Percentiles rank a stretch among this genome's conserved stretches.
Evolutionary conservation across 2,888 invertebrate species (phyloP).

Genomic region (Cheilosia variabilis): DNA sequence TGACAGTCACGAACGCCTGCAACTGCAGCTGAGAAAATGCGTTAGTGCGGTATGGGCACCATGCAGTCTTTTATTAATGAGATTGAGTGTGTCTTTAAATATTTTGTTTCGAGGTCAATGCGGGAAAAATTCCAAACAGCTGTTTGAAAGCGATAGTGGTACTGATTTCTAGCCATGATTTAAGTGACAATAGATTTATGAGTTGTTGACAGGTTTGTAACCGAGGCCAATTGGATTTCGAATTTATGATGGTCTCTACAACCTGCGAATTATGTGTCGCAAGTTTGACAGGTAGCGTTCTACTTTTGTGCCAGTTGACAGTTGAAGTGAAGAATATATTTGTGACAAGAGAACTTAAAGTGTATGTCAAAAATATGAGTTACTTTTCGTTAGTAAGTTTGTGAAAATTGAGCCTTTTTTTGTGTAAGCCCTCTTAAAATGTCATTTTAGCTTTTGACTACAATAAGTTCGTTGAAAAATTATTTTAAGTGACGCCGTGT

Average conservation of each 20-base stretch:
- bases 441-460: too few species aligned
- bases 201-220: conserved; percentile 13
- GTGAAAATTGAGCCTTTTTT: too few species aligned
- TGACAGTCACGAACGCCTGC: conserved; percentile 56
- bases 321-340: not conserved
- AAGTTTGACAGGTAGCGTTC: not conserved
- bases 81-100: conserved; percentile 39
- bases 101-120: conserved; percentile 55
- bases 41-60: conserved; percentile 30
- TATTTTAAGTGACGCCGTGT: too few species aligned
- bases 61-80: conserved; percentile 29
- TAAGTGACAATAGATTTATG: conserved; percentile 31
- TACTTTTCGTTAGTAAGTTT: too few species aligned
- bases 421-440: too few species aligned
- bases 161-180: conserved; percentile 9
- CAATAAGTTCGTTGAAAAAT: too few species aligned
- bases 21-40: not conserved
- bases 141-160: conserved; percentile 40
- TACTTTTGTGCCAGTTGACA: not conserved
- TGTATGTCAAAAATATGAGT: too few species aligned
- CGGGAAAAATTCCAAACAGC: conserved; percentile 11
- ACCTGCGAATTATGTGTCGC: not conserved
- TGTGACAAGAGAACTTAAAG: too few species aligned
- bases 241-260: not conserved
- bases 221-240: conserved; percentile 16